Conservation (phyloP, 2,797 vertebrate species). For the Varecia variegata region DNA sequence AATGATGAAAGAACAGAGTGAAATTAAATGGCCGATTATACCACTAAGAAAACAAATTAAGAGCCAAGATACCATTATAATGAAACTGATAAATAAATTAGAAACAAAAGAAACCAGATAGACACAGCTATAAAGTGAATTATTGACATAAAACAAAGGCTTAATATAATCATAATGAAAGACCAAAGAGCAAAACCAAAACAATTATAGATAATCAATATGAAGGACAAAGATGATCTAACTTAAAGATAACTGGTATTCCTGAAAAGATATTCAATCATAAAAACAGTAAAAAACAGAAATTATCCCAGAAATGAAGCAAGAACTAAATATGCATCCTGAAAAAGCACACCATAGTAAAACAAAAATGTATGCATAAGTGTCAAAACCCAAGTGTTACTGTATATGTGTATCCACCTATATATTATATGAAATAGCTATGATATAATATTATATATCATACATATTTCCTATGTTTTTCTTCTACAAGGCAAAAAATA, state of each 20-base stretch:
- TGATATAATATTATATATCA: background rate
- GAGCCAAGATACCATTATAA: background rate
- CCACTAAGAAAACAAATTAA: conserved; percentile 6
- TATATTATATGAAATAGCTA: background rate
- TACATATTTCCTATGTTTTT: background rate
- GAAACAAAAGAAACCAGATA: background rate
- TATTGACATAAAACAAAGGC: background rate
- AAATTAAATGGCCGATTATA: background rate
- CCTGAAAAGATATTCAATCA: background rate
- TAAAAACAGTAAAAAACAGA: background rate
- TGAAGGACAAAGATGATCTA: background rate
- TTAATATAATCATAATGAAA: conserved; percentile 6
- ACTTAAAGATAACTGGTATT: background rate
- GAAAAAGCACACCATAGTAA: background rate
- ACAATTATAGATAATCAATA: background rate
- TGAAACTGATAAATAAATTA: conserved; percentile 14
- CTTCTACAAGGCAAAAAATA: background rate
- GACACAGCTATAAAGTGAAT: background rate
- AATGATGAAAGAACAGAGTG: background rate
- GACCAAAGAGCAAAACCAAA: conserved; percentile 25
- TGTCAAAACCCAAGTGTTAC: background rate
- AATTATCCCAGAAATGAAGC: background rate
- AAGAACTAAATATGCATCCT: background rate
- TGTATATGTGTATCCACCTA: background rate
- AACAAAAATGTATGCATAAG: background rate